Evolutionary conservation across 2,113 vertebrate genomes (phyloP).

Genomic region (Bufo bufo): DNA sequence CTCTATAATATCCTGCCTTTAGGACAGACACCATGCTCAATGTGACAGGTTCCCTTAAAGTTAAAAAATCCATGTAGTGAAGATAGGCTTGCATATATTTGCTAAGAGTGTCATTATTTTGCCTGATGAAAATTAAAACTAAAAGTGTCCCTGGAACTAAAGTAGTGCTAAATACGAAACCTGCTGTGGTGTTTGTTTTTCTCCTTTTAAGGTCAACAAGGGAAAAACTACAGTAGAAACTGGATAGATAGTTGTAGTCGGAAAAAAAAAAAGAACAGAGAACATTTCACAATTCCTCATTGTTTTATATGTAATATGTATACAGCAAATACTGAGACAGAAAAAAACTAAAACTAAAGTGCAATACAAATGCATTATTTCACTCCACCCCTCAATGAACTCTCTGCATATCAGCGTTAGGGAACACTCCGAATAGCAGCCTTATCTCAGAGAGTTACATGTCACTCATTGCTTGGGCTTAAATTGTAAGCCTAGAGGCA

Average conservation of each 20-base stretch:
- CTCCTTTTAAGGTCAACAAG: not conserved
- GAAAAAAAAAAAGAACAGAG: not conserved
- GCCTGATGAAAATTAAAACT: no score
- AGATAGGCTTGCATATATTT: no score
- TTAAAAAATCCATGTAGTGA: no score
- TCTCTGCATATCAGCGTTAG: not conserved
- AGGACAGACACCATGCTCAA: no score
- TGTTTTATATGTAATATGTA: not conserved
- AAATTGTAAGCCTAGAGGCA: slow-evolving; percentile 38
- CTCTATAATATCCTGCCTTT: no score
- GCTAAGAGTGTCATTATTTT: no score
- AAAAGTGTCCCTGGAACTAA: not conserved
- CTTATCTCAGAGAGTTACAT: slow-evolving; percentile 28
- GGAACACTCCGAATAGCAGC: not conserved
- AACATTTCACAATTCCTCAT: not conserved
- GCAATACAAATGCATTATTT: not conserved
- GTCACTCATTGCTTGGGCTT: slow-evolving; percentile 38
- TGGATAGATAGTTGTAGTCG: no score
- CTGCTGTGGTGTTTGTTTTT: not conserved
- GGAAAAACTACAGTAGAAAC: not conserved
- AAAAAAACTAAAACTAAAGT: not conserved
- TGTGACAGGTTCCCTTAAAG: no score
- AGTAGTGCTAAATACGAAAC: not conserved
- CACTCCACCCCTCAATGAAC: not conserved
- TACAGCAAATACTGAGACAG: not conserved